Evolutionary conservation across 2,888 invertebrate species (phyloP).

Genomic region (Odontocolon sp.): DNA sequence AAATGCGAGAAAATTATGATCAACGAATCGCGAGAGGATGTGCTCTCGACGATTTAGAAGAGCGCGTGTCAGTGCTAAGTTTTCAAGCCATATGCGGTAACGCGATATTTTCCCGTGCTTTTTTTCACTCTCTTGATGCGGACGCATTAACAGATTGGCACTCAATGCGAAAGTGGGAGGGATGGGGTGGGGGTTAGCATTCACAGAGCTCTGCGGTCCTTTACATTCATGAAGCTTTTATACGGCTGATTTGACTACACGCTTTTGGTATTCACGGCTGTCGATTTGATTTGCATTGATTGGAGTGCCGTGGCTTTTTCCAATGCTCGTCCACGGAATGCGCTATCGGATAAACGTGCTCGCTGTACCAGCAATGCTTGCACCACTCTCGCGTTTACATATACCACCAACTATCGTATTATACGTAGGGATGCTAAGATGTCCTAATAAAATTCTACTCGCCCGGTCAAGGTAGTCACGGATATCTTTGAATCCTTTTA

Average conservation of each 20-base stretch:
- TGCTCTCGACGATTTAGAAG: constrained; percentile 43
- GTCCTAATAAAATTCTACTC: constrained; percentile 54
- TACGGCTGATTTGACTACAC: constrained; percentile 79
- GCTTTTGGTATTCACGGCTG: constrained; percentile 74
- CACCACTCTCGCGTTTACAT: neutral
- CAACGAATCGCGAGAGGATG: constrained; percentile 26
- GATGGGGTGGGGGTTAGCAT: constrained; percentile 69
- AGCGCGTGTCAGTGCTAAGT: constrained; percentile 30
- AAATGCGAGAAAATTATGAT: constrained; percentile 54
- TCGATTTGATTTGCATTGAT: constrained; percentile 81
- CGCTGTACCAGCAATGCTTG: neutral
- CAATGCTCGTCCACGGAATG: constrained; percentile 4
- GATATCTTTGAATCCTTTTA: constrained; percentile 55
- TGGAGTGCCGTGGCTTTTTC: constrained; percentile 73
- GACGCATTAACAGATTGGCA: constrained; percentile 80
- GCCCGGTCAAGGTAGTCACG: no score
- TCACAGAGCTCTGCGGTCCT: constrained; percentile 78
- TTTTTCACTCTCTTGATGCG: constrained; percentile 28
- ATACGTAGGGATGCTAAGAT: constrained; percentile 34
- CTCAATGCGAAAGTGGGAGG: constrained; percentile 67
- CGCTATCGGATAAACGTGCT: constrained; percentile 6
- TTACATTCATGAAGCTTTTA: constrained; percentile 81
- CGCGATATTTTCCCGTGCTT: constrained; percentile 59
- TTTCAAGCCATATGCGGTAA: constrained; percentile 39
- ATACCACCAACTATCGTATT: constrained; percentile 30